Base-by-base conservation (phyloP, 1,140 invertebrate genomes). In the Leptinotarsa lineolata region DNA sequence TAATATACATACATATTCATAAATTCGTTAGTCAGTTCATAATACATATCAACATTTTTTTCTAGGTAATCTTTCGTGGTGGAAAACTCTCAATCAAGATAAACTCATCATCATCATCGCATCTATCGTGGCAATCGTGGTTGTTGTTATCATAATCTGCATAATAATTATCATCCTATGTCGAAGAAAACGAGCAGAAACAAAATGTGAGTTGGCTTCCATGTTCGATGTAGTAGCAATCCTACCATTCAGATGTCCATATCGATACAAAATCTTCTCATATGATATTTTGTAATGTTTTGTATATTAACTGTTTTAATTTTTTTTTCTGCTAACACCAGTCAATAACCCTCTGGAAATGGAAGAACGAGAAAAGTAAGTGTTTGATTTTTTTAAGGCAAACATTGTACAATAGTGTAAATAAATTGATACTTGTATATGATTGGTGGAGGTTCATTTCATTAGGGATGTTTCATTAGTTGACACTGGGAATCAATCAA, bases 301-400 rank as follows among this genome's bases (percentile, higher is more conserved):
- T 39, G 8, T 39, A 54, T 54, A 8, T 64, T 45, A 39, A 72
- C 54, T 74, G 24, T 77, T 68, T 70, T 4, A 30, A 6, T 73
- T 86, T 86, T 87, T 85, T 78, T 85, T 86, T 83, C 83, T 83
- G 85, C 85, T 86, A 85, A 78, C 77, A 72, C 85, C 87, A 93
- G 92, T 92, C 87, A 92, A 91, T 90, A 92, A 89, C 85, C 90
- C 91, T 75, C 89, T 92, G 85, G 90, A 92, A 83, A 86, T 93
- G 87, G 92, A 93, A 85, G 92, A 93, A 86, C 88, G 92, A 82
- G 91, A 94, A 86, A 93, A 93, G 92, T 94, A 92, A 94, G 92
- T 84, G 30, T 61, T 44, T 59, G n/a, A 58, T 70, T 67, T 48
- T 77, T 64, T 60, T 46, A 72, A 58, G 60, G 44, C 15, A 24